phyloP scores from a whole-genome alignment of 2,888 invertebrate species.

The Rotaria sp. region DNA sequence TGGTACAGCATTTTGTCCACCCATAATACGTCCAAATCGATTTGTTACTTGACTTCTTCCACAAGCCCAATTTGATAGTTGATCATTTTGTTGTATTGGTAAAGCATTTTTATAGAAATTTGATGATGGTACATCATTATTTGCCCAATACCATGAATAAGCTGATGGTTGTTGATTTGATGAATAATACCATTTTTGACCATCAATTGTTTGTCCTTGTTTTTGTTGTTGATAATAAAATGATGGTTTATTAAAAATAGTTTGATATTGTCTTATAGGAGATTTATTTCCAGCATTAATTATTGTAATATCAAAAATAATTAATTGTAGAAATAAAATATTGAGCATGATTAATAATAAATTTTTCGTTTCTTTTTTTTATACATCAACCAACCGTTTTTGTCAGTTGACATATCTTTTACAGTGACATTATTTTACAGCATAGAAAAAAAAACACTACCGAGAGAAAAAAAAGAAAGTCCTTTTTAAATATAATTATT shows the following conservation, averaged over 20 bases:
- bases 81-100: background rate
- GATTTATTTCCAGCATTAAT: background rate
- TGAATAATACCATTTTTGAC: background rate
- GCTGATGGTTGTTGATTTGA: background rate
- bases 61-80: background rate
- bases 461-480: background rate
- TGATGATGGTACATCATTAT: background rate
- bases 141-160: constrained; percentile 1
- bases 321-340: background rate
- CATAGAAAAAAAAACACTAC: background rate
- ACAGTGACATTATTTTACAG: background rate
- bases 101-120: background rate
- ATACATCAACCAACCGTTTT: background rate
- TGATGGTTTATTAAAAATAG: background rate
- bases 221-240: background rate
- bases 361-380: background rate
- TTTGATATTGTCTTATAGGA: background rate
- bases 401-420: background rate
- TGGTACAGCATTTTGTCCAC: constrained; percentile 15
- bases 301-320: background rate
- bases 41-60: constrained; percentile 1
- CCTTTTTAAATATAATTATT: background rate
- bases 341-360: background rate
- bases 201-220: background rate
- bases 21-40: constrained; percentile 3